Evolutionary conservation across 2,797 vertebrate genomes (phyloP).

Genomic region (Callimico goeldii): DNA sequence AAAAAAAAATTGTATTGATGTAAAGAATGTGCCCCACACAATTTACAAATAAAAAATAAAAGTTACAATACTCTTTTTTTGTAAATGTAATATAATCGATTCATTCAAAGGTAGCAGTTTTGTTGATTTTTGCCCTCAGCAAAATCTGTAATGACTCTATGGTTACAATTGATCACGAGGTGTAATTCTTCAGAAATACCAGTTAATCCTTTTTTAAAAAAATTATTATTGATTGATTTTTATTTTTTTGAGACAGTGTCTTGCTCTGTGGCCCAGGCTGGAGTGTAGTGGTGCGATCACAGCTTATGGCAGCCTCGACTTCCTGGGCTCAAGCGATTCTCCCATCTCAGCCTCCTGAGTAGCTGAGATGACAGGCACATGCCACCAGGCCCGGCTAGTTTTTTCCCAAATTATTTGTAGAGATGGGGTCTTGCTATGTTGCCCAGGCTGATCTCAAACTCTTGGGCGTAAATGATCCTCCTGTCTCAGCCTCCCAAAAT

Average conservation of each 20-base stretch:
- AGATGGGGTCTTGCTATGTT: not conserved
- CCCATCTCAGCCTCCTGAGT: not conserved
- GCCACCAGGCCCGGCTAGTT: not conserved
- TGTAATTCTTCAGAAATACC: not conserved
- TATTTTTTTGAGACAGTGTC: not conserved
- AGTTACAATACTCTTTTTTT: no score
- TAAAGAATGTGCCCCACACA: not conserved
- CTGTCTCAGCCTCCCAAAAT: not conserved
- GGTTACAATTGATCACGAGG: rapidly evolving
- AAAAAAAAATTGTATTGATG: not conserved
- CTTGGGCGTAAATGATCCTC: not conserved
- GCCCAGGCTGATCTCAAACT: not conserved
- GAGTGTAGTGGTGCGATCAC: not conserved
- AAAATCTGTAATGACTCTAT: not conserved
- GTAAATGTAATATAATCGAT: not conserved
- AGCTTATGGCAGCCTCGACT: not conserved
- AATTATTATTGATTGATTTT: not conserved
- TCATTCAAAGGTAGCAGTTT: not conserved
- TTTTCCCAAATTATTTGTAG: not conserved
- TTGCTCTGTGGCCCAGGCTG: not conserved
- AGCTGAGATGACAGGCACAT: not conserved
- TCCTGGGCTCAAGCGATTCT: not conserved
- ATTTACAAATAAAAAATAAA: not conserved
- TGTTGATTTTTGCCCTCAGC: not conserved
- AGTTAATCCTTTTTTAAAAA: not conserved